Evolutionary conservation across 2,888 invertebrate genomes (phyloP).

Genomic region (Melinaea menophilus): DNA sequence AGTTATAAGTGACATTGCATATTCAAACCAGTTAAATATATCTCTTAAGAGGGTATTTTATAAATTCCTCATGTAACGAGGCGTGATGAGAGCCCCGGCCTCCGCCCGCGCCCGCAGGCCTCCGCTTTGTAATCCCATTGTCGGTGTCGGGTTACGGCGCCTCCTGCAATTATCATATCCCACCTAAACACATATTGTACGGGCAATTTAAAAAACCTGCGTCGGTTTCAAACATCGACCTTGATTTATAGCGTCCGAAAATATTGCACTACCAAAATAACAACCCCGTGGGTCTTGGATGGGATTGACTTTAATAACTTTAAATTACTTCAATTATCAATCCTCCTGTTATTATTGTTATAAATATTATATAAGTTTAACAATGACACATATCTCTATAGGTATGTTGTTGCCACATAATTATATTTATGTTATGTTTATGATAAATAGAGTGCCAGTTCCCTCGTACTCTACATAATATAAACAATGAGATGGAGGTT

Average conservation of each 20-base stretch:
- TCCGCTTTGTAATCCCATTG: conserved; percentile 69
- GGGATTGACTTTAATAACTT: too few relatives aligned
- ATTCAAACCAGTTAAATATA: conserved; percentile 3
- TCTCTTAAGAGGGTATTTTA: conserved; percentile 17
- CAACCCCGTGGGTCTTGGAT: too few relatives aligned
- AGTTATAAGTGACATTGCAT: background rate
- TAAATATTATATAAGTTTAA: too few relatives aligned
- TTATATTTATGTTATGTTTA: background rate
- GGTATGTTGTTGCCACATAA: too few relatives aligned
- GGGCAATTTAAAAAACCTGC: conserved; percentile 75
- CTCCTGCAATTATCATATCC: conserved; percentile 77
- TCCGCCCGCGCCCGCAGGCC: conserved; percentile 19
- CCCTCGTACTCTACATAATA: background rate
- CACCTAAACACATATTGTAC: conserved; percentile 77
- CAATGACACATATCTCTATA: too few relatives aligned
- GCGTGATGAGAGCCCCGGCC: conserved; percentile 34
- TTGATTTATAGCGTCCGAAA: conserved; percentile 68
- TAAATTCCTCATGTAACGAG: conserved; percentile 45
- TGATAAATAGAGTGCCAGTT: conserved; percentile 1
- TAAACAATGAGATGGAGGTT: background rate
- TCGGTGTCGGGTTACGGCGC: conserved; percentile 75
- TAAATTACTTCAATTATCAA: too few relatives aligned
- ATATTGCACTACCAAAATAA: conserved; percentile 49
- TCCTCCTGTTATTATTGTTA: too few relatives aligned
- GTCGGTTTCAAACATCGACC: conserved; percentile 68